Conservation (phyloP, 1,140 invertebrate genomes). For the Tetramorium alpestre region DNA sequence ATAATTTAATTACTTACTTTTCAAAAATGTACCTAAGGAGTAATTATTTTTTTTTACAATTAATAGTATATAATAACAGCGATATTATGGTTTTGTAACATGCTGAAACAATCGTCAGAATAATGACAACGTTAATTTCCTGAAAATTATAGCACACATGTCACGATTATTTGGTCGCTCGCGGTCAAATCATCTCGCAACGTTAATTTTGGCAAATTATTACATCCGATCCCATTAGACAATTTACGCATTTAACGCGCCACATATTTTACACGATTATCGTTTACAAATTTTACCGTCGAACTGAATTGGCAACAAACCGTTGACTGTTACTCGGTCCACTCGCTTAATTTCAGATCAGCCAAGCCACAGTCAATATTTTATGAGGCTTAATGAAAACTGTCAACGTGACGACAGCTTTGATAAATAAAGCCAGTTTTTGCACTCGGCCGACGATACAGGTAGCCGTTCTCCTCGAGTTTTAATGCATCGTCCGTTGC, state of each 20-base stretch:
- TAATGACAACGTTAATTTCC: conserved; percentile 37
- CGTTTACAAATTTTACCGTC: conserved; percentile 42
- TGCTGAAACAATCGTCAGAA: background rate
- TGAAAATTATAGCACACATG: conserved; percentile 34
- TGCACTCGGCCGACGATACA: conserved; percentile 25
- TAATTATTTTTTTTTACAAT: background rate
- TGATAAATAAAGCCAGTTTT: conserved; percentile 45
- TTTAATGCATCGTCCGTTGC: conserved; percentile 38
- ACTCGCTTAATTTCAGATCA: conserved; percentile 50
- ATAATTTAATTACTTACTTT: no score
- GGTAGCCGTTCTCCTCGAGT: conserved; percentile 1
- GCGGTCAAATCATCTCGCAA: conserved; percentile 48
- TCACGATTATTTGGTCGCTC: conserved; percentile 1
- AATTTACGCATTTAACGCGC: conserved; percentile 40
- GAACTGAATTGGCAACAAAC: background rate
- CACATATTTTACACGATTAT: conserved; percentile 40
- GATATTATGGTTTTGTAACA: background rate
- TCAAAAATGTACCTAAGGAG: no score
- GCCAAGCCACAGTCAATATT: conserved; percentile 42
- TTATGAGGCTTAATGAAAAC: conserved; percentile 57
- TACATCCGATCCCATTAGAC: conserved; percentile 39
- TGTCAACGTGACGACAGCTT: conserved; percentile 17
- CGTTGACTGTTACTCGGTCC: conserved; percentile 8
- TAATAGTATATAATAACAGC: background rate
- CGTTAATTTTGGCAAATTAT: conserved; percentile 50